Evolutionary conservation across 2,888 invertebrate species (phyloP).

Genomic region (Lordiphosa fenestrarum): DNA sequence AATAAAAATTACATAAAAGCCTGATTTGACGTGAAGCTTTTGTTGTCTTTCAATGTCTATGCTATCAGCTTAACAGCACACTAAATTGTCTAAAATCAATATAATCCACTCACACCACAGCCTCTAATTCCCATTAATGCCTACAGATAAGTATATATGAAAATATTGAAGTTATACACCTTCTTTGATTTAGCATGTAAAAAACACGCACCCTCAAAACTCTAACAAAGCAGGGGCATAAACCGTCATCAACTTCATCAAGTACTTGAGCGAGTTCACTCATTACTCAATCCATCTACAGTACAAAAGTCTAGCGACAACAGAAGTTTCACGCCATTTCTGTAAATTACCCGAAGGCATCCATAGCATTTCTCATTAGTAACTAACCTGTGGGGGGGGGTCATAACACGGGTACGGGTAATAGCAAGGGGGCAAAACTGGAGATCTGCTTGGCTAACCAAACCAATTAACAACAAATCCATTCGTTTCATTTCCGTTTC

Average conservation of each 20-base stretch:
- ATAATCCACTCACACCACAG: slow-evolving; percentile 7
- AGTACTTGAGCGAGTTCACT: slow-evolving; percentile 2
- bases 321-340: slow-evolving; percentile 56
- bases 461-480: slow-evolving; percentile 17
- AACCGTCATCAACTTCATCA: background rate
- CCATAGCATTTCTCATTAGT: background rate
- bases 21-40: slow-evolving; percentile 78
- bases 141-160: slow-evolving; percentile 1
- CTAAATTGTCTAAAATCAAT: slow-evolving; percentile 3
- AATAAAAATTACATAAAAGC: slow-evolving; percentile 26
- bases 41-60: slow-evolving; percentile 64
- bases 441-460: background rate
- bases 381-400: background rate
- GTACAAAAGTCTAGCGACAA: slow-evolving; percentile 24
- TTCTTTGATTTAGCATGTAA: slow-evolving; percentile 6
- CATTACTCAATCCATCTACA: background rate
- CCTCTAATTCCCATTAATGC: background rate
- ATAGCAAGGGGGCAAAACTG: too few species aligned
- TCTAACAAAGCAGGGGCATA: background rate
- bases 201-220: background rate
- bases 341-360: background rate
- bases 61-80: slow-evolving; percentile 12
- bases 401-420: background rate
- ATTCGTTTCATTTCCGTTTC: slow-evolving; percentile 36
- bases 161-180: slow-evolving; percentile 8